Percentiles rank a stretch among this genome's conserved stretches.
These are phyloP conservation scores for Mormyrus lacerda DNA, from an alignment of 2,113 vertebrate species.

Conservation along the genomic window DNA sequence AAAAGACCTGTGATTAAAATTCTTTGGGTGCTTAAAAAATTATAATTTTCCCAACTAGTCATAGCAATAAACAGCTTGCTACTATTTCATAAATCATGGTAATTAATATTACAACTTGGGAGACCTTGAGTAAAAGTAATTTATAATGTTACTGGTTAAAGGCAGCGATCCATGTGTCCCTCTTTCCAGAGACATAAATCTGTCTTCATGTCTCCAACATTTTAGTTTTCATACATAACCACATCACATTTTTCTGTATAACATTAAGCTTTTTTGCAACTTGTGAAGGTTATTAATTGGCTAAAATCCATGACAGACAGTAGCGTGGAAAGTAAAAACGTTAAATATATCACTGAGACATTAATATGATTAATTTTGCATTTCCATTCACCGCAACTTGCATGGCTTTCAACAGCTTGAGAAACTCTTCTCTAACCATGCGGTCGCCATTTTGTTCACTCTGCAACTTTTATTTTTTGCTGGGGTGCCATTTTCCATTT, in stretches of 20 bases:
- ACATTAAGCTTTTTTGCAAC: background rate
- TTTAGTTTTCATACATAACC: background rate
- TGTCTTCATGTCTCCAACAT: background rate
- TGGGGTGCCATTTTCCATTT: background rate
- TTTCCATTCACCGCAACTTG: background rate
- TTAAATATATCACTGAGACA: background rate
- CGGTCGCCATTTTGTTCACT: background rate
- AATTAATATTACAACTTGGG: background rate
- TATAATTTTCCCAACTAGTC: background rate
- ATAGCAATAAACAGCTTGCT: background rate
- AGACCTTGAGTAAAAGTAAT: background rate
- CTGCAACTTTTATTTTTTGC: background rate
- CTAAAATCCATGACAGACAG: background rate
- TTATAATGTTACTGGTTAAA: background rate
- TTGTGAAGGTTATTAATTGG: background rate
- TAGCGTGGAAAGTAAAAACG: background rate
- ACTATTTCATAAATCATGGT: background rate
- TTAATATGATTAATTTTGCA: background rate
- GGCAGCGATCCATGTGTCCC: background rate
- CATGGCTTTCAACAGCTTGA: background rate
- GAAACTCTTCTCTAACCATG: background rate
- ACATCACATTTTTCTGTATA: background rate
- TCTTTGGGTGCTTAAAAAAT: background rate
- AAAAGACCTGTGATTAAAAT: background rate
- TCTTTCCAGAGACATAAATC: background rate